Percentiles rank a stretch among this genome's conserved stretches.
Conservation (phyloP, 2,888 invertebrate genomes). For the Coelinius sp. region DNA sequence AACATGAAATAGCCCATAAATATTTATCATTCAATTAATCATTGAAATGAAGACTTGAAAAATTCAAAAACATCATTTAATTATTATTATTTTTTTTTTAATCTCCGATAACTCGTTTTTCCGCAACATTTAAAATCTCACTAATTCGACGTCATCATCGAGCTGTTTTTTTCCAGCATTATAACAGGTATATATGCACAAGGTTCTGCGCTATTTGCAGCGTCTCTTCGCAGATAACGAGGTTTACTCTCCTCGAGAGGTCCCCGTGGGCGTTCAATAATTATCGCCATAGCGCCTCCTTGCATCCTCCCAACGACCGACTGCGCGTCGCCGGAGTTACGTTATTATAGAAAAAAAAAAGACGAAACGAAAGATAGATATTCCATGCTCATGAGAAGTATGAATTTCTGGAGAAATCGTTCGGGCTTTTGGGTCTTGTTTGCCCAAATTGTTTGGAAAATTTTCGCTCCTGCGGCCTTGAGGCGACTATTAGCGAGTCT, state of each 20-base stretch:
- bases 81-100: too few species aligned
- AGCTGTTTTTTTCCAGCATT: neutral
- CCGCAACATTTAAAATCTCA: neutral
- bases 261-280: slow-evolving; percentile 56
- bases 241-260: slow-evolving; percentile 37
- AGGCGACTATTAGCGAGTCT: neutral
- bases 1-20: neutral
- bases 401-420: slow-evolving; percentile 48
- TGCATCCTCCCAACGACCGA: slow-evolving; percentile 29
- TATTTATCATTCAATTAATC: neutral
- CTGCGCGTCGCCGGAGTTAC: slow-evolving; percentile 21
- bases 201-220: slow-evolving; percentile 17
- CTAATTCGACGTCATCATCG: neutral
- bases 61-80: too few species aligned
- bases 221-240: slow-evolving; percentile 34
- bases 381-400: slow-evolving; percentile 21
- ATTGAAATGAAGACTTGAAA: neutral
- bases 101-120: neutral
- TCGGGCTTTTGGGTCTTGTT: slow-evolving; percentile 15
- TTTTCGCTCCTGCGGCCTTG: slow-evolving; percentile 7
- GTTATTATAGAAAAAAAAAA: neutral
- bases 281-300: slow-evolving; percentile 51
- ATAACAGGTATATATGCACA: slow-evolving; percentile 9
- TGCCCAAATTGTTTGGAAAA: slow-evolving; percentile 19
- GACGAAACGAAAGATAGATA: neutral